phyloP scores from a whole-genome alignment of 2,797 vertebrate species.

The Acanthiza pusilla region DNA sequence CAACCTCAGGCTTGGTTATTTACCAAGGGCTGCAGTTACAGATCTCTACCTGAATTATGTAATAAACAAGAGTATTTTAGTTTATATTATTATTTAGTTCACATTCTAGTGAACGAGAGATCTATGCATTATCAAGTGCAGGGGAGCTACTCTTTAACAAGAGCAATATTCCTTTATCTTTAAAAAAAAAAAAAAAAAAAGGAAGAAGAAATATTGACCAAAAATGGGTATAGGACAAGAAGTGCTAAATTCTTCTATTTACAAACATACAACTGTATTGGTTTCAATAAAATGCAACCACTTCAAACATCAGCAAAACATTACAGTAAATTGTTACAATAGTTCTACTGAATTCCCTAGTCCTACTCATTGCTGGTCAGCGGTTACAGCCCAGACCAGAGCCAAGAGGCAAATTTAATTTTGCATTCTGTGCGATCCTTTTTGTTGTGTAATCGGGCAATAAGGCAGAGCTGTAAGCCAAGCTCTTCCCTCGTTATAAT shows the following conservation, averaged over 20 bases:
- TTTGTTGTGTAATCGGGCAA: accelerated
- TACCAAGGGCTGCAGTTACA: background rate
- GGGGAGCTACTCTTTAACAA: background rate
- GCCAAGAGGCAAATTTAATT: accelerated
- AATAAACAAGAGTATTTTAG: background rate
- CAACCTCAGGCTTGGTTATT: background rate
- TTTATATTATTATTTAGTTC: background rate
- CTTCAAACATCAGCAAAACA: background rate
- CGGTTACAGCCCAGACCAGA: accelerated
- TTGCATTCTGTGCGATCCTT: background rate
- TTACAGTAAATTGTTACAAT: background rate
- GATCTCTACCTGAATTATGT: background rate
- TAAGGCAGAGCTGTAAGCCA: background rate
- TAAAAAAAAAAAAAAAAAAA: background rate
- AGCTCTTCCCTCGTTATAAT: accelerated
- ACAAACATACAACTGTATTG: background rate
- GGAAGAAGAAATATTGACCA: background rate
- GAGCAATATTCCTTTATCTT: background rate
- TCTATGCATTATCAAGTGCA: background rate
- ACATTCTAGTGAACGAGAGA: background rate
- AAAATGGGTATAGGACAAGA: background rate
- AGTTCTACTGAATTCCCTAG: background rate
- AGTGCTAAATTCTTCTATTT: background rate
- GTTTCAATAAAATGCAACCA: background rate
- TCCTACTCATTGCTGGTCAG: background rate